These are phyloP conservation scores for Alentia gelatinosa DNA, from an alignment of 2,888 invertebrate species.

Conservation along the genomic window DNA sequence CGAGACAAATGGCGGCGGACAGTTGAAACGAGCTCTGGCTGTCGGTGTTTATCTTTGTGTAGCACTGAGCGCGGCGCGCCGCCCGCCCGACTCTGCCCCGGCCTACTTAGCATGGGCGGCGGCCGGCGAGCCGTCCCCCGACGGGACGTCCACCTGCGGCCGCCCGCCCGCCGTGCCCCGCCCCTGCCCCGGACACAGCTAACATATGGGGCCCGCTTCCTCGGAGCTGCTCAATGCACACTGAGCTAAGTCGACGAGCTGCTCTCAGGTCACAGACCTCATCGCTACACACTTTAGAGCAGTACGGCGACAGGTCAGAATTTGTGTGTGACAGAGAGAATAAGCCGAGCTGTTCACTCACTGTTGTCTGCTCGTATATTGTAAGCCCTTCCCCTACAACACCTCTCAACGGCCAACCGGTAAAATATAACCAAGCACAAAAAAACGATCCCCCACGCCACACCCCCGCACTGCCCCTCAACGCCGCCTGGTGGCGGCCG, in stretches of 20 bases:
- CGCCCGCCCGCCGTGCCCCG: not conserved
- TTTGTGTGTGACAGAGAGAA: no score
- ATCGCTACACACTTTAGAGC: no score
- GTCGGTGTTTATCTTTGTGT: not conserved
- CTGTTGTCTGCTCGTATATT: no score
- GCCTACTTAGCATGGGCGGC: not conserved
- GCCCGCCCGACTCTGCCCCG: not conserved
- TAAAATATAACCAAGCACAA: not conserved
- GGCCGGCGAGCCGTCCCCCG: not conserved
- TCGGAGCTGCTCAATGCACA: not conserved
- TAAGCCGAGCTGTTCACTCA: no score
- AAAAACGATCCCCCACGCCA: not conserved
- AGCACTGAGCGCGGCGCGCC: not conserved
- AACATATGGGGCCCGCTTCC: not conserved
- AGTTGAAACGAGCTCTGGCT: not conserved
- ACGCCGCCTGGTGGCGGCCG: not conserved
- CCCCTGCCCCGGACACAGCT: not conserved
- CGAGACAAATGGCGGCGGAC: constrained; percentile 28
- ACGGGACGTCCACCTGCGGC: not conserved
- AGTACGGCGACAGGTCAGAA: no score
- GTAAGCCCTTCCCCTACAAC: no score
- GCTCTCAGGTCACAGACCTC: no score
- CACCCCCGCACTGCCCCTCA: not conserved
- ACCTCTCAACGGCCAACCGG: not conserved
- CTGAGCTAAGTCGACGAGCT: not conserved